A percentile compares a stretch with the other conserved stretches of the same genome.
Conservation (phyloP, 1,140 invertebrate genomes). For the Diorhabda sublineata region DNA sequence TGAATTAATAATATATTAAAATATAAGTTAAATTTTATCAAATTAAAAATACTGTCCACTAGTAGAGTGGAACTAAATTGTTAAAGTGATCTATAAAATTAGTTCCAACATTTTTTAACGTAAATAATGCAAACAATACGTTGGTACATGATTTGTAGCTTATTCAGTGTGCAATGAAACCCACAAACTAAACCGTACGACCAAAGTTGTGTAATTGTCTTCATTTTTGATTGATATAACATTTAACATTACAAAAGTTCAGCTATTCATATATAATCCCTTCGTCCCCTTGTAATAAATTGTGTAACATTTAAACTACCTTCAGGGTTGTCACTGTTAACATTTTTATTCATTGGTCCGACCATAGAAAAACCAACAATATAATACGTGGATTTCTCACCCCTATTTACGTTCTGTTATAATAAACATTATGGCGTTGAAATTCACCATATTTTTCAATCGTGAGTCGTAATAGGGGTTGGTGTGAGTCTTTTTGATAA, state of each 20-base stretch:
- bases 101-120: too few relatives aligned
- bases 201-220: not conserved
- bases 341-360: constrained; percentile 19
- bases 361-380: constrained; percentile 16
- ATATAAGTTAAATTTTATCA: too few relatives aligned
- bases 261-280: not conserved
- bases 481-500: not conserved
- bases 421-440: constrained; percentile 23
- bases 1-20: too few relatives aligned
- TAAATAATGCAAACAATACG: too few relatives aligned
- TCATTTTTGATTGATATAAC: not conserved
- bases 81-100: too few relatives aligned
- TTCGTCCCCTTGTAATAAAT: not conserved
- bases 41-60: too few relatives aligned
- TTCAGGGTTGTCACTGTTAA: constrained; percentile 5
- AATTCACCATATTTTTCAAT: constrained; percentile 18
- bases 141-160: too few relatives aligned
- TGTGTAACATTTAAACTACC: not conserved
- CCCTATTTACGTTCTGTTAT: constrained; percentile 16
- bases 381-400: constrained; percentile 14
- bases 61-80: too few relatives aligned
- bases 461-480: not conserved
- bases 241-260: not conserved
- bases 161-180: too few relatives aligned
- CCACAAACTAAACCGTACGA: too few relatives aligned